Percentiles rank a stretch among this genome's conserved stretches.
Evolutionary conservation across 2,113 vertebrate species (phyloP).

Genomic region (Lota lota): DNA sequence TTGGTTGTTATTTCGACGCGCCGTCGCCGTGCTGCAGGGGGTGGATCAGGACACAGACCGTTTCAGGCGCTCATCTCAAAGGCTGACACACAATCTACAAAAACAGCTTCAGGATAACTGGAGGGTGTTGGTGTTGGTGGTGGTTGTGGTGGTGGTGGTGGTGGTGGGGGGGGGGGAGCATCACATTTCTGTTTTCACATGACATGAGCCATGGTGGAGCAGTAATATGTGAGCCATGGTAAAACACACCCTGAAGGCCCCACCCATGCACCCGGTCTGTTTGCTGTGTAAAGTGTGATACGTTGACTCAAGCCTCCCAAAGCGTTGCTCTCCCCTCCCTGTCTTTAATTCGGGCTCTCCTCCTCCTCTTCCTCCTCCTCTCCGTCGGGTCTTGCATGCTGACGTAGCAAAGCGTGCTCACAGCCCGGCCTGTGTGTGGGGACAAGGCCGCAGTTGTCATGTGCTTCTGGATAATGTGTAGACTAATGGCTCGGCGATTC

Average conservation of each 20-base stretch:
- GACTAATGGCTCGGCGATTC: conserved; percentile 47
- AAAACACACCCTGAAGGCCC: conserved; percentile 45
- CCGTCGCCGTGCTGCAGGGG: conserved; percentile 44
- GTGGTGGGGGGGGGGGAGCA: not conserved
- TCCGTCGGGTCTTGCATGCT: conserved; percentile 39
- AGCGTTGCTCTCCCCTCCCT: conserved; percentile 18
- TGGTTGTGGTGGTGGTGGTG: too few relatives aligned
- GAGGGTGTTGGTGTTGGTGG: not conserved
- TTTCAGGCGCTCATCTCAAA: conserved; percentile 19
- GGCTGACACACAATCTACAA: conserved; percentile 10
- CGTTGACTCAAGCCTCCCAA: conserved; percentile 56
- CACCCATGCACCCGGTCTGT: conserved; percentile 55
- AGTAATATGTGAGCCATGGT: conserved; percentile 32
- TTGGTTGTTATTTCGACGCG: conserved; percentile 69
- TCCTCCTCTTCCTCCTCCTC: conserved; percentile 35
- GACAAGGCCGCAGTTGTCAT: conserved; percentile 72
- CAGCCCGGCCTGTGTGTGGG: conserved; percentile 50
- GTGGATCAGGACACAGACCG: conserved; percentile 47
- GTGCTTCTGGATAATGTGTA: conserved; percentile 51
- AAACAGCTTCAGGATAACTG: not conserved
- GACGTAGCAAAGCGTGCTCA: conserved; percentile 27
- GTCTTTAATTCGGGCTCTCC: conserved; percentile 36
- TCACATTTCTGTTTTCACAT: conserved; percentile 18
- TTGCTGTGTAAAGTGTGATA: conserved; percentile 64
- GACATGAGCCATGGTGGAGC: conserved; percentile 9